Percentiles rank a stretch among this genome's conserved stretches.
phyloP scores from a whole-genome alignment of 2,113 vertebrate genomes.

The Edolisoma coerulescens region DNA sequence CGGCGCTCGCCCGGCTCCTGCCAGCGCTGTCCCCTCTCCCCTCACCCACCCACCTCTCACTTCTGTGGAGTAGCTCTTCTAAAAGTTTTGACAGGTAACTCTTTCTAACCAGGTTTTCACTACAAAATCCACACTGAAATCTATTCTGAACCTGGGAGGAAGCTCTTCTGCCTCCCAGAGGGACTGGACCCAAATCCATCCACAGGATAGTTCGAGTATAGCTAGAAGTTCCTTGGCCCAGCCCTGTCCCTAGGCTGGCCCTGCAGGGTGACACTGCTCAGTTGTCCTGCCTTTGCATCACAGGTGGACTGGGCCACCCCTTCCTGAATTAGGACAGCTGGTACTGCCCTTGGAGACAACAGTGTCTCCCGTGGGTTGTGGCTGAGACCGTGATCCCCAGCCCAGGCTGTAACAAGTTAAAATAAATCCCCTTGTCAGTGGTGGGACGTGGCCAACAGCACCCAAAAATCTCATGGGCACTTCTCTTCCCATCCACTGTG shows the following conservation, averaged over 20 bases:
- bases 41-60: not conserved
- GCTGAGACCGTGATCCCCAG: accelerated
- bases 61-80: not conserved
- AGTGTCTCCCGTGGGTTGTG: accelerated
- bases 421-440: not conserved
- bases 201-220: not conserved
- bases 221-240: not conserved
- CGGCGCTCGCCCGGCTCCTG: not conserved
- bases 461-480: not conserved
- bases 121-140: not conserved
- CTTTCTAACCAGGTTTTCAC: not conserved
- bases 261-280: not conserved
- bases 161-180: not conserved
- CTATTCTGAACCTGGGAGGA: not conserved
- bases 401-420: not conserved
- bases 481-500: not conserved
- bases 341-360: not conserved
- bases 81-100: not conserved
- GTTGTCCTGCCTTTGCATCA: not conserved
- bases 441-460: not conserved
- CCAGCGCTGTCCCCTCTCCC: not conserved
- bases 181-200: not conserved
- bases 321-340: not conserved
- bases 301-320: not conserved
- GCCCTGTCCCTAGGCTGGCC: not conserved